Evolutionary conservation across 1,140 invertebrate genomes (phyloP), one percentile per base, ranked within the genome.

Genomic region (Leucophenga varia): DNA sequence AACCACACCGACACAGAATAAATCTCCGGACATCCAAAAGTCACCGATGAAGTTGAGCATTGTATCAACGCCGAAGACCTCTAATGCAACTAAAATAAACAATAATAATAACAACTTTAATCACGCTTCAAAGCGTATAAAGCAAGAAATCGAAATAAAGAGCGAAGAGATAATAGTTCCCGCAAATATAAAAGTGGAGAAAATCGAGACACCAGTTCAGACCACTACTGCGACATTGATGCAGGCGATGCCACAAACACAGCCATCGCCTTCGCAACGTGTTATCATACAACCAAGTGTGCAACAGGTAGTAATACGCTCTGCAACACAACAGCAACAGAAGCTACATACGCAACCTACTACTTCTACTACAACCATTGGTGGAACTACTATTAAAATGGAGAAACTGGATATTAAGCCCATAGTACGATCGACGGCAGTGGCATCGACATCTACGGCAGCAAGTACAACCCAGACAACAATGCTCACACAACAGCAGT

Each of bases 121-220:
- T 48, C 64, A 69, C 18, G 55, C 58, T 37, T 55, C 65, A 9
- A 72, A 72, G 45, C 67, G 64, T 18, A 72, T 72, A n/a, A 72
- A 72, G 36, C 69, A 72, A 30, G 69, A 72, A 37, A 72, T 72
- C 22, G 65, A 72, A 44, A 72, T 72, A 39, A 72, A 72, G 58
- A 72, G 69, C 37, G 69, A 72, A 32, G 69, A 72, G 37, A 72
- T 72, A 16, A 61, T 72, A 35, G 64, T 72, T 28, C 69, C 69
- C 9, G 64, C 69, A 10, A 72, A 48, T 28, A 72, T 72, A 5
- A 72, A 72, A 42, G 38, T 72, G 16, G 69, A 72, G 16, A 72
- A 72, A 48, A 64, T 72, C 12, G 69, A 72, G 30, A 32, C 59
- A 4, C 53, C 51, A 10, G 9, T 42, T 3, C 25, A 44, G 9